Base-by-base conservation (phyloP, 2,797 vertebrate species). In the Bufotes viridis region DNA sequence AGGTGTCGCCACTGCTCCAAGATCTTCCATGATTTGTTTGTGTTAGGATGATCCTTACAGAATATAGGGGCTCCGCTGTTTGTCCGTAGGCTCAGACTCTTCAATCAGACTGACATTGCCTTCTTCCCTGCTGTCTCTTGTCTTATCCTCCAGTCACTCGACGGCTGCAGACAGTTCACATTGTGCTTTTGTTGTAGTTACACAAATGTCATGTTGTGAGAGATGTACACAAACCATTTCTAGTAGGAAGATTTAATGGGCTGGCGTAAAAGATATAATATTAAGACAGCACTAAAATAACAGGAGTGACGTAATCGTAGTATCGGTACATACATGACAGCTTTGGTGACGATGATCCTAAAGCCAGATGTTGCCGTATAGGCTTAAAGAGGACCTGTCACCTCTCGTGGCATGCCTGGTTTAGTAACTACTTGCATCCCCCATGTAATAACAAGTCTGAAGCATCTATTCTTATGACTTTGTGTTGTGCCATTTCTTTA, bases 111-210 rank as follows among this genome's bases (percentile, higher is more conserved):
- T 76, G 81, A 83, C 87, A 53, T 76, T 57, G 61, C 10, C 26
- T 78, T 79, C 20, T 67, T 65, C 58, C 20, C 8, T 24, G 61
- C 60, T 78, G 70, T 67, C 57, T 67, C 67, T 76, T 34, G 51
- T 81, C 26, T 70, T 72, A 80, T 72, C 69, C 53, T 72, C 78
- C 65, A 80, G 63, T 58, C 78, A 72, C 49, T 72, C 29, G 20
- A 17, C 78, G 72, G 74, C 53, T 86, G 76, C 85, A 12, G 51
- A 60, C 24, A 72, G 55, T 72, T 72, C 53, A 70, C 13, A 1
- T 87, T 14, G 26, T 42, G 65, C 17, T 60, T 75, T 80, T 80
- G 51, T 87, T 87, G 65, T 72, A 81, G 78, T 72, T 70, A 87
- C 85, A 75, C 18, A 72, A 60, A 87, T 53, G 22, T 87, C 22